Base-by-base conservation (phyloP, 2,113 vertebrate genomes). In the Sinocyclocheilus grahami region DNA sequence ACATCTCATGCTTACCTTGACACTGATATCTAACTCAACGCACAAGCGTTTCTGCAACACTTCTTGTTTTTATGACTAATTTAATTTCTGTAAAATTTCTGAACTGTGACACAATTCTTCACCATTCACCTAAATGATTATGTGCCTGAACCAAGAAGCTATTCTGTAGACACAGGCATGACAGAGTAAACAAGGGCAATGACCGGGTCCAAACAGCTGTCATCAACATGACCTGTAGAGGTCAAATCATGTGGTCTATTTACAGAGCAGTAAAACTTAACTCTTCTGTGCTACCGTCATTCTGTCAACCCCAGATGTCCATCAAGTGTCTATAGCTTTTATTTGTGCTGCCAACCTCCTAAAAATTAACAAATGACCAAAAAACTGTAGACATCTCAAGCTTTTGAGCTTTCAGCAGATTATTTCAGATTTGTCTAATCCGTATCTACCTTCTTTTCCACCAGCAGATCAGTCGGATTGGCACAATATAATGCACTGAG, bases 391-490 rank as follows among this genome's bases (percentile, higher is more conserved):
- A 74, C 69, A 74, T 84, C 82, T 84, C 67, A 84, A 83, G 82
- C 82, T 58, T 33, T 60, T 74, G 27, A 37, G 82, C 69, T 84
- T 80, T 84, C 53, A 84, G 13, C 69, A 84, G 85, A 82, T 86
- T 86, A 86, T 58, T 53, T 87, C 84, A 86, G 86, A 86, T 89
- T 89, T 75, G 62, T 77, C 80, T 88, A 86, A 89, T 84, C 81
- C 82, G 5, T 58, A 53, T 76, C 85, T 82, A 88, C 81, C 86
- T 86, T 86, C 63, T 78, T 81, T 88, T 55, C 62, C 85, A 30
- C 42, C 65, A 82, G 37, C 75, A 58, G 65, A 72, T 82, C 78
- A 75, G 80, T 69, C 81, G 81, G 88, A 89, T 89, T 89, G 79
- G 82, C 85, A 83, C 55, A 82, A 84, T 77, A 75, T 87, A 78